Conservation (phyloP, 2,888 invertebrate species). For the Cheilosia scutellata region DNA sequence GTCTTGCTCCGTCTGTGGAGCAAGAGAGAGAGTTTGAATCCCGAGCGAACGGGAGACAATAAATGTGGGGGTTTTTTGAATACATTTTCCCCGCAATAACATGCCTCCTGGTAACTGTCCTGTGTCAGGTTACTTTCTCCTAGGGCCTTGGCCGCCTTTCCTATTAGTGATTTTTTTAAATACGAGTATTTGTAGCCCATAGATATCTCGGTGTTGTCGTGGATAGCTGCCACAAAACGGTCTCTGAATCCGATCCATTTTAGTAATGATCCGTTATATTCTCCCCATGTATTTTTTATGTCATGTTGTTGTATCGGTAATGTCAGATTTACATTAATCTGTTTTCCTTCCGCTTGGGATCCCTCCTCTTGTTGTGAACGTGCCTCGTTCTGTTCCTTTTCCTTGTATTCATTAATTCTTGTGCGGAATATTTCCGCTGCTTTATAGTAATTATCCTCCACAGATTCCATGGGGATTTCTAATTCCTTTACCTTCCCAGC, state of each 20-base stretch:
- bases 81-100: too few species aligned
- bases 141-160: neutral
- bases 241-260: neutral
- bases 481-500: too few species aligned
- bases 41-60: too few species aligned
- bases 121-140: constrained; percentile 7
- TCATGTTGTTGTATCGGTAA: neutral
- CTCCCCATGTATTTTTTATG: neutral
- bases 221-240: neutral
- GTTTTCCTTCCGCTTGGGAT: neutral
- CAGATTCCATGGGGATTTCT: too few species aligned
- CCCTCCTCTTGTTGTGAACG: too few species aligned
- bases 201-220: neutral
- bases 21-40: too few species aligned
- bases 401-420: too few species aligned
- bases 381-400: too few species aligned
- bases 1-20: too few species aligned
- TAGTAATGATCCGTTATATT: neutral
- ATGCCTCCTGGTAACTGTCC: constrained; percentile 4
- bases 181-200: neutral
- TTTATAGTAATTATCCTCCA: too few species aligned
- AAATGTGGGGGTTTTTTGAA: too few species aligned
- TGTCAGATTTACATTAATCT: neutral
- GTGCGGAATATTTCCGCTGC: too few species aligned
- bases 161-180: neutral